Base-by-base conservation (phyloP, 1,140 invertebrate genomes). In the Sesamia nonagrioides region DNA sequence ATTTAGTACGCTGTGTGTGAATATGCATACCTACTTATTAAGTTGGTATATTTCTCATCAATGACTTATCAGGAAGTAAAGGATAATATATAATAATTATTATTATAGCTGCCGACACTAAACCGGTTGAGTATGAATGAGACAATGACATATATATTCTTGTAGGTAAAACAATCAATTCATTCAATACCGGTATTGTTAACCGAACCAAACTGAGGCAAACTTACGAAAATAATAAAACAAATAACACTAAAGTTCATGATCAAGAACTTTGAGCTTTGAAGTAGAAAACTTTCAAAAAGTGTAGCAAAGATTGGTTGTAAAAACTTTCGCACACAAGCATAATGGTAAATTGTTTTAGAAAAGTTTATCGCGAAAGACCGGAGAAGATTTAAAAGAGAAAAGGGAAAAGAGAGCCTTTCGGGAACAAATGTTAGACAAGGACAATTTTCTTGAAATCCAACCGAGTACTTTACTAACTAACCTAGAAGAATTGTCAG, bases 51-150 rank as follows among this genome's bases (percentile, higher is more conserved):
- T 45, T 42, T 42, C 17, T 58, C 21, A 66, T 66, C 35, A 66
- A 66, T 66, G 61, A 66, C 61, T 42, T 66, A 66, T 66, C 61
- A 66, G 61, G 61, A 63, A 63, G 37, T 21, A 66, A 66, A 66
- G 37, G 37, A 42, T 66, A 66, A 66, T 42, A 15, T 15, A 66
- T 11, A 11, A 42, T 18, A 21, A 11, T 7, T 15, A 66, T 11
- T 6, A 42, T 18, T 42, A 11, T 7, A 40, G 35, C n/a, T 66
- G 37, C 42, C 61, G 37, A 66, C 61, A 66, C n/a, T 18, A 33
- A 58, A 42, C 17, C 35, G 2, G 11, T 11, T 0, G 21, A 58
- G 21, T 50, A 27, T 58, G 21, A 27, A 27, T 58, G 54, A 58
- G 13, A 27, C 21, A 58, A 58, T 27, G 54, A 58, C 52, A 21